Percentiles rank a stretch among this genome's conserved stretches.
Evolutionary conservation across 2,113 vertebrate genomes (phyloP).

Genomic region (Lophochroa leadbeateri): DNA sequence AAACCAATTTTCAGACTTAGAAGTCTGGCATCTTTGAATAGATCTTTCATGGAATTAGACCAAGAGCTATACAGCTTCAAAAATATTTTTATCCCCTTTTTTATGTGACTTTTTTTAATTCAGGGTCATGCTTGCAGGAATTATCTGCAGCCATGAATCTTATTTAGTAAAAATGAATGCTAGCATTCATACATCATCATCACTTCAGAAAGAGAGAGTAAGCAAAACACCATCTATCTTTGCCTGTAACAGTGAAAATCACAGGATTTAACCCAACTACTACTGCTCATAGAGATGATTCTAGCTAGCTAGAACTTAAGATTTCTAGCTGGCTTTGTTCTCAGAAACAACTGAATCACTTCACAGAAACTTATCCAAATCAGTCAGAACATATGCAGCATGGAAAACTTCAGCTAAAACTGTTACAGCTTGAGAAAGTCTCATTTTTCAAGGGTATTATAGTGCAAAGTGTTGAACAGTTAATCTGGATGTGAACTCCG

Average conservation of each 20-base stretch:
- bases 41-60: background rate
- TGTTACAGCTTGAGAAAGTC: background rate
- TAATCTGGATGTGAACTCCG: background rate
- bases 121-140: background rate
- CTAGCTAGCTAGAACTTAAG: background rate
- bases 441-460: background rate
- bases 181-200: conserved; percentile 41
- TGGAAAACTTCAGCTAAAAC: background rate
- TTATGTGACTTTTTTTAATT: conserved; percentile 1
- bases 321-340: conserved; percentile 41
- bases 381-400: background rate
- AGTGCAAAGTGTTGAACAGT: background rate
- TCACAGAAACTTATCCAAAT: background rate
- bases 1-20: background rate
- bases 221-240: conserved; percentile 32
- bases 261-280: conserved; percentile 11
- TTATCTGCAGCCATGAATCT: conserved; percentile 42
- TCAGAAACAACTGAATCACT: conserved; percentile 42
- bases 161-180: conserved; percentile 44
- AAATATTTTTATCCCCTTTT: background rate
- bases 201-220: conserved; percentile 35
- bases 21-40: background rate
- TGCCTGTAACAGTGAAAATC: conserved; percentile 20
- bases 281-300: background rate
- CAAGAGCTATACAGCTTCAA: background rate